Percentiles rank a stretch among this genome's conserved stretches.
These are phyloP conservation scores for Osmerus eperlanus DNA, from an alignment of 2,113 vertebrate species.

Conservation along the genomic window DNA sequence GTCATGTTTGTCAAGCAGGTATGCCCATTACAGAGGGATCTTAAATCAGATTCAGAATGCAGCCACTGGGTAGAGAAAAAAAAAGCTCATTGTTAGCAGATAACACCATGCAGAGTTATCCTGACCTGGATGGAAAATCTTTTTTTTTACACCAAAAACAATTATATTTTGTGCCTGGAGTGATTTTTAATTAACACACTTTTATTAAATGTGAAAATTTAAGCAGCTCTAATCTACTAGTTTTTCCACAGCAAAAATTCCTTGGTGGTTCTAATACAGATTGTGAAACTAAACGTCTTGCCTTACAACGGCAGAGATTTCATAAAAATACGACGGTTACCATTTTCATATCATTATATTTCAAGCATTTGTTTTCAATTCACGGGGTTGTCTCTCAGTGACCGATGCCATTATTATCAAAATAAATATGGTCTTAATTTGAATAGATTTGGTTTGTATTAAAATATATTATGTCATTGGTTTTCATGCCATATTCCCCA, in stretches of 20 bases:
- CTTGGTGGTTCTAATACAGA: constrained; percentile 27
- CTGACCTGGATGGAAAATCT: constrained; percentile 64
- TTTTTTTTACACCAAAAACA: constrained; percentile 62
- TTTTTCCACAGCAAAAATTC: constrained; percentile 58
- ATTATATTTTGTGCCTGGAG: constrained; percentile 68
- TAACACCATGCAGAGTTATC: constrained; percentile 68
- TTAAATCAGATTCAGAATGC: constrained; percentile 85
- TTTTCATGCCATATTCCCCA: constrained; percentile 49
- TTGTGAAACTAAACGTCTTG: constrained; percentile 39
- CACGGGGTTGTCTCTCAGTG: constrained; percentile 23
- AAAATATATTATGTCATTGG: constrained; percentile 63
- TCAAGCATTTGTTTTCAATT: too few relatives aligned
- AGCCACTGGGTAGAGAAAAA: constrained; percentile 74
- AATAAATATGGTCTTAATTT: constrained; percentile 53
- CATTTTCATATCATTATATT: neutral
- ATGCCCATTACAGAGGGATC: constrained; percentile 89
- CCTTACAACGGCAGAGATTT: constrained; percentile 17
- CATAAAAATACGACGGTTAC: neutral
- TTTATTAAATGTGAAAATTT: constrained; percentile 47
- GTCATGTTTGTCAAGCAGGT: constrained; percentile 94
- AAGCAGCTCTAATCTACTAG: constrained; percentile 63
- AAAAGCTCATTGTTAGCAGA: constrained; percentile 70
- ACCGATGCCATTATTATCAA: constrained; percentile 57
- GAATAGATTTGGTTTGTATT: constrained; percentile 58
- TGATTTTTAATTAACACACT: constrained; percentile 68